Evolutionary conservation across 2,113 vertebrate species (phyloP), one percentile per base, ranked within the genome.

Genomic region (Enhydra lutris): DNA sequence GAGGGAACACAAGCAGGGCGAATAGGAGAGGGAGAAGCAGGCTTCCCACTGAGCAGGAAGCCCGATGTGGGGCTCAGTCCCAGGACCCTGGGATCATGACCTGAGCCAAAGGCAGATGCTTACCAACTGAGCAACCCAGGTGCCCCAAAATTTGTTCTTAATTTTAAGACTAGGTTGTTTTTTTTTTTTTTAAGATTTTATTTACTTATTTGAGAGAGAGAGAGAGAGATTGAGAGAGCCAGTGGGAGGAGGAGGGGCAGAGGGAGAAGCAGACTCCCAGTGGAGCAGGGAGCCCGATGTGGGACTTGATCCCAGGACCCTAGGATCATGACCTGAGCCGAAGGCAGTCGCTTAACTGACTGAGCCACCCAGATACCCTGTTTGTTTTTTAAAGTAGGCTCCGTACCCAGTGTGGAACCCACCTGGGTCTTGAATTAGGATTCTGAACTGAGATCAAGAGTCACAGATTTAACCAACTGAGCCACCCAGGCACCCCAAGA

Each of bases 111-210:
- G 52, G 52, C 17, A 55, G 52, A 55, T 18, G 52, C 52, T 55
- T 55, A 55, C 15, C 52, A 17, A 18, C 52, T 55, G 52, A 55
- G 52, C 52, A 18, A 55, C 52, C 52, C 52, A 18, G 17, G 52
- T 55, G 52, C 52, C 52, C 1, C 17, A 55, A 15, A 55, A 82
- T 4, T 89, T 83, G 4, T 34, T 85, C 34, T 76, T 91, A 83
- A 79, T 91, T 96, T 93, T 86, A 82, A 96, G 52, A 93, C 23
- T 81, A 73, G 47, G 69, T 65, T 91, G 87, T 94, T 63, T 52
- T 15, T 52, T 50, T 50, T n/a, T n/a, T 69, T 69, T 69, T 69
- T 4, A 20, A 36, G 34, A 69, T 36, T 69, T 69, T 69, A 69
- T 36, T 67, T 69, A 69, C 34, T 69, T 69, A 18, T 67, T 67